phyloP scores from a whole-genome alignment of 2,888 invertebrate genomes.

The Chloroclysta siterata region DNA sequence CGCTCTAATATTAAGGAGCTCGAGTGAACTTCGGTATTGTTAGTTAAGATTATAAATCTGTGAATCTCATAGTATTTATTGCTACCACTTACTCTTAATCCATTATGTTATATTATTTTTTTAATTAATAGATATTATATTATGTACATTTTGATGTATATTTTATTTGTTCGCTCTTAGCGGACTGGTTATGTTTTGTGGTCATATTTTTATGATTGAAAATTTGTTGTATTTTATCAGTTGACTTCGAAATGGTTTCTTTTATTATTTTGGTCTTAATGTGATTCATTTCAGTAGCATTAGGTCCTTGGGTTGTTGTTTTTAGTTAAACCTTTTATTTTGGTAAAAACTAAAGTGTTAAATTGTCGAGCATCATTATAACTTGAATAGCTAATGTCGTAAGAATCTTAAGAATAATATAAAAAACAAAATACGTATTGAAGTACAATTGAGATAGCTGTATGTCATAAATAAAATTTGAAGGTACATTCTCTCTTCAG shows the following conservation, averaged over 20 bases:
- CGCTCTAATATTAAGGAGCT: conserved; percentile 78
- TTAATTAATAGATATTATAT: conserved; percentile 82
- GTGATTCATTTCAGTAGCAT: conserved; percentile 68
- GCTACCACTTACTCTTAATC: conserved; percentile 81
- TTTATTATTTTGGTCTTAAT: conserved; percentile 68
- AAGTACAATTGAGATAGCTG: conserved; percentile 81
- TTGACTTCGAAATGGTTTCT: conserved; percentile 72
- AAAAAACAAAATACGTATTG: conserved; percentile 82
- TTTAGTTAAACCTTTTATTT: conserved; percentile 61
- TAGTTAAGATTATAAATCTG: conserved; percentile 85
- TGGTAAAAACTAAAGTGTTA: conserved; percentile 49
- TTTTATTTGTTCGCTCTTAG: conserved; percentile 80
- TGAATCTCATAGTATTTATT: conserved; percentile 86
- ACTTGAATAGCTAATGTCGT: conserved; percentile 68
- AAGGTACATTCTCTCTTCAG: conserved; percentile 60
- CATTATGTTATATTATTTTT: conserved; percentile 79
- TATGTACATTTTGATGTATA: conserved; percentile 85
- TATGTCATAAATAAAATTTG: conserved; percentile 66
- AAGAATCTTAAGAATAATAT: conserved; percentile 68
- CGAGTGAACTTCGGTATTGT: conserved; percentile 81
- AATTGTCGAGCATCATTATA: conserved; percentile 58
- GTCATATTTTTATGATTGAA: conserved; percentile 79
- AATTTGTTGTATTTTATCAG: conserved; percentile 81
- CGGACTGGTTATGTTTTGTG: conserved; percentile 78
- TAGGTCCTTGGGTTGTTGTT: conserved; percentile 68